These are phyloP conservation scores for Mugil cephalus DNA, from an alignment of 2,113 vertebrate species.

Conservation along the genomic window DNA sequence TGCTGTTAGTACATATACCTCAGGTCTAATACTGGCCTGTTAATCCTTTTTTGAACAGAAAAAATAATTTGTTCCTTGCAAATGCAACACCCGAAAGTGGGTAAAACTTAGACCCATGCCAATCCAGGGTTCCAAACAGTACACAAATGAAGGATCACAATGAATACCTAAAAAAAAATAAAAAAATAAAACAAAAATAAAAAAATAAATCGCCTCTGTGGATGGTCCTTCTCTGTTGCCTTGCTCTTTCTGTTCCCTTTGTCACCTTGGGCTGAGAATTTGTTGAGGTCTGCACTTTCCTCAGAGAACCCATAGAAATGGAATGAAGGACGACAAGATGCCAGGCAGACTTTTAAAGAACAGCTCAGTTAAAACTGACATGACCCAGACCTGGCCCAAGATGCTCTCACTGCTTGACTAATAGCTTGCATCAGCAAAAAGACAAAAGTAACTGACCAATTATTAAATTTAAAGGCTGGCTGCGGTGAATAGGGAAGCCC, in stretches of 20 bases:
- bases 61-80: slow-evolving; percentile 1
- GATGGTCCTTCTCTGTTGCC: slow-evolving; percentile 65
- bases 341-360: slow-evolving; percentile 63
- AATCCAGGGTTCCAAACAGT: slow-evolving; percentile 68
- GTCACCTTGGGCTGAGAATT: slow-evolving; percentile 71
- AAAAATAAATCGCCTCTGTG: too few relatives aligned
- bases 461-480: slow-evolving; percentile 75
- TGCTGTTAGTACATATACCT: not conserved
- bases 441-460: slow-evolving; percentile 70
- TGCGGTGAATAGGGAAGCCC: slow-evolving; percentile 73
- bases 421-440: slow-evolving; percentile 84
- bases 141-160: slow-evolving; percentile 76
- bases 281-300: slow-evolving; percentile 82
- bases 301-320: slow-evolving; percentile 52
- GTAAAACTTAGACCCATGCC: slow-evolving; percentile 74
- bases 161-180: slow-evolving; percentile 83
- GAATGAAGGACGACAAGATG: slow-evolving; percentile 31
- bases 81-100: slow-evolving; percentile 21
- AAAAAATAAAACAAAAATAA: too few relatives aligned
- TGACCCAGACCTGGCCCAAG: slow-evolving; percentile 73
- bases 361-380: slow-evolving; percentile 77
- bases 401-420: slow-evolving; percentile 73
- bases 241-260: slow-evolving; percentile 60
- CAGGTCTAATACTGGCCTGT: not conserved
- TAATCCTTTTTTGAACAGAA: not conserved